Evolutionary conservation across 2,888 invertebrate genomes (phyloP), one percentile per base, ranked within the genome.

Genomic region (Gisinianus flammeolus): DNA sequence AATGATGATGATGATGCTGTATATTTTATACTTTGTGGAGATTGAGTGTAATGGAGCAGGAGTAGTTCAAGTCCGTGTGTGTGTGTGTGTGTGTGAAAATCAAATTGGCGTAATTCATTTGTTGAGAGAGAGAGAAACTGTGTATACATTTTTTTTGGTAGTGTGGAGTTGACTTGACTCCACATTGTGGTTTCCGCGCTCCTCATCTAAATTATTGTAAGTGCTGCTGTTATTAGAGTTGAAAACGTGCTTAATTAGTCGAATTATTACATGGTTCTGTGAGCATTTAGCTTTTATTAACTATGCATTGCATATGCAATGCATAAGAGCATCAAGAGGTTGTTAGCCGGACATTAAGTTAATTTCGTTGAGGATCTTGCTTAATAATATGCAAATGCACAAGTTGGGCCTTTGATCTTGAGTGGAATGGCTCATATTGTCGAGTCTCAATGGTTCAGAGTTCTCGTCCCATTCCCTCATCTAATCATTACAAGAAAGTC

Each of bases 161-260:
- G 52, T 8, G 10, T 19, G 19, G 52, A 44, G 52, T 8, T 12
- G 52, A 44, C 52, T 19, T 44, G 52, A 19, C 10, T 19, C 52
- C 8, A 8, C 52, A 44, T 44, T 19, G 52, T 44, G 52, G 52
- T 44, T 8, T 8, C 52, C 52, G 52, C 52, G 10, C 52, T 44
- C 52, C 52, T 44, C 52, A 44, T 44, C 52, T 44, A 8, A 44
- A 19, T 44, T 8, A 8, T 44, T 12, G 62, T 6, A 66, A 44
- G 6, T 16, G 52, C 6, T 35, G n/a, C 2, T 64, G 28, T 19
- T 24, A 74, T 66, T 24, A 8, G 54, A 75, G 67, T 22, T 66
- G 75, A 64, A 75, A 67, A 75, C 67, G 64, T 75, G 66, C 54
- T 67, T 67, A 75, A 75, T 75, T 75, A 75, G 75, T 30, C 75